phyloP scores from a whole-genome alignment of 2,888 invertebrate genomes.

The Rhagonycha lutea region DNA sequence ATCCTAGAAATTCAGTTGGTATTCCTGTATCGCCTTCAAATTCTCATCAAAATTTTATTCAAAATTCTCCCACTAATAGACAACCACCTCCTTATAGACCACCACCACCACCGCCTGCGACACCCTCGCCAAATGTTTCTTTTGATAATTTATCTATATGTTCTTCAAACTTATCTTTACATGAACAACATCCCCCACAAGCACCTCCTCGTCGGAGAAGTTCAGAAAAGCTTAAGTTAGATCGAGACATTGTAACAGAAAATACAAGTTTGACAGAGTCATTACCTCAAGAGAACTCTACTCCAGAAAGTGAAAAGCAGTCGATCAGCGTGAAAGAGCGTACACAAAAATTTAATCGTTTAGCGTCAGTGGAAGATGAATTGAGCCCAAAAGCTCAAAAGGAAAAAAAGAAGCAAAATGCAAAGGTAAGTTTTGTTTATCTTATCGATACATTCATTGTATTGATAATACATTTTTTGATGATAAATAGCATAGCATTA shows the following conservation, averaged over 20 bases:
- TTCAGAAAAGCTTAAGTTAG: slow-evolving; percentile 53
- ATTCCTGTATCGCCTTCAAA: slow-evolving; percentile 40
- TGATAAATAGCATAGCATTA: background rate
- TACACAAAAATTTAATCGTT: slow-evolving; percentile 88
- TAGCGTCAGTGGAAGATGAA: slow-evolving; percentile 80
- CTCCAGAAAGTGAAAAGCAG: slow-evolving; percentile 57
- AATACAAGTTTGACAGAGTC: background rate
- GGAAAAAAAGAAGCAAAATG: slow-evolving; percentile 57
- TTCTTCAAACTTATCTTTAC: slow-evolving; percentile 22
- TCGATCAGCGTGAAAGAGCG: slow-evolving; percentile 89
- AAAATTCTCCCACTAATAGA: slow-evolving; percentile 50
- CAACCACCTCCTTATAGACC: slow-evolving; percentile 63
- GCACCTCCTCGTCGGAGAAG: slow-evolving; percentile 62
- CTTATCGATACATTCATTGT: background rate
- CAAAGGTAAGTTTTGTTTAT: slow-evolving; percentile 35
- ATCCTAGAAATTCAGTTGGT: slow-evolving; percentile 43
- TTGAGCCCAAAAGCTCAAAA: slow-evolving; percentile 59
- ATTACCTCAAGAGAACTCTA: slow-evolving; percentile 17
- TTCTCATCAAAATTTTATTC: slow-evolving; percentile 33
- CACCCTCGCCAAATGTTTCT: slow-evolving; percentile 47
- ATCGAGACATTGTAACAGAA: background rate
- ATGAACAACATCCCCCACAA: slow-evolving; percentile 50
- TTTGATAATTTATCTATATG: slow-evolving; percentile 46
- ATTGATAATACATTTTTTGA: background rate
- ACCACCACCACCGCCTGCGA: slow-evolving; percentile 54